Evolutionary conservation across 2,888 invertebrate genomes (phyloP), one percentile per base, ranked within the genome.

Genomic region (Dyspetes luteomarginatus): DNA sequence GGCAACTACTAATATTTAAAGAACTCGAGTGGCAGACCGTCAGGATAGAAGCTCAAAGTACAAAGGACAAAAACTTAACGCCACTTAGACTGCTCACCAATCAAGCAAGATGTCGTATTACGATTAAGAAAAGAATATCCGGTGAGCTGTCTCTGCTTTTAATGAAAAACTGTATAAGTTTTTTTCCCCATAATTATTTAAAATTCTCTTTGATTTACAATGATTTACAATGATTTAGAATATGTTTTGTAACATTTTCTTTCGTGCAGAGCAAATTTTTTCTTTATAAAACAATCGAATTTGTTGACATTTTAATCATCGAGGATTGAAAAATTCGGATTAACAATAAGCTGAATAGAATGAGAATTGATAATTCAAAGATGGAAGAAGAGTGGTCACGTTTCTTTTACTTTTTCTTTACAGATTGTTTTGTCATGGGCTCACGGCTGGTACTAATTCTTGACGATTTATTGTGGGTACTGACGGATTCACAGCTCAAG

Each of bases 11-110:
- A 84, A 97, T 99, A 90, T 99, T 99, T 93, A 99, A 99, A 94
- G 97, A 98, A 93, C 93, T 99, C 71, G 97, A 97, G 90, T 99
- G 99, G 99, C 98, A 99, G 93, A 97, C 98, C 65, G 95, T 99
- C 19, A 94, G 98, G 82, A 97, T 99, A 89, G 99, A 99, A 93
- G 99, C 99, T 9, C 96, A 95, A 88, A 97, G 97, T 77, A 96
- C 96, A 62, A 94, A 94, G 89, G 96, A 96, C 90, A 94, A 94
- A 86, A 94, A 95, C 81, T 93, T 98, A 69, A 98, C 98, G 0
- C 99, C 99, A 0, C 93, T 99, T 56, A 94, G 99, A 82, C 93
- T 99, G 82, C 94, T 99, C 26, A 97, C 99, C 19, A 98, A 98
- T 92, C 97, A 97, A 91, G 98, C 98, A 45, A 96, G 96, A 91